A percentile compares a stretch with the other conserved stretches of the same genome.
These are phyloP conservation scores for Botrylloides violaceus DNA, from an alignment of 23 tunicate species.

Conservation along the genomic window DNA sequence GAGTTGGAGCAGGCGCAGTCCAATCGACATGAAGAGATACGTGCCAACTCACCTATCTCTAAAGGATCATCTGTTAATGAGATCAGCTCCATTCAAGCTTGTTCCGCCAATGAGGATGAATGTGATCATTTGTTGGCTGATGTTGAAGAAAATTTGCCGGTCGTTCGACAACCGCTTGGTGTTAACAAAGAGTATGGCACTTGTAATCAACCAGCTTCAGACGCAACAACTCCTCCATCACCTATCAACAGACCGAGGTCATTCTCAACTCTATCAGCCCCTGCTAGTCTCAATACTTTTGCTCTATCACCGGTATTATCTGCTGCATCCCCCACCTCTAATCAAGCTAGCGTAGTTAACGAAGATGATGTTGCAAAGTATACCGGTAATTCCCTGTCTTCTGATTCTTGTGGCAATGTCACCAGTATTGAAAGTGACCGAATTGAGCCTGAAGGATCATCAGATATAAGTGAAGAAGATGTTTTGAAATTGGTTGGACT, in stretches of 20 bases:
- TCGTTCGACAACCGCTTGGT: constrained; percentile 12
- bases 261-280: constrained; percentile 9
- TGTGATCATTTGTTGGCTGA: neutral
- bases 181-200: constrained; percentile 15
- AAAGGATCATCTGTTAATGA: constrained; percentile 2
- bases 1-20: neutral
- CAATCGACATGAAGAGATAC: constrained; percentile 17
- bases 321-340: neutral
- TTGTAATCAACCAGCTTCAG: neutral
- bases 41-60: constrained; percentile 8
- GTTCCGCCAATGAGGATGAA: neutral
- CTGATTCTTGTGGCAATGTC: neutral
- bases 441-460: constrained; percentile 20
- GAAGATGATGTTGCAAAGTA: neutral
- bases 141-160: constrained; percentile 2
- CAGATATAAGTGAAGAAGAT: constrained; percentile 26
- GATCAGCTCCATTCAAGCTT: constrained; percentile 6
- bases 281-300: constrained; percentile 19
- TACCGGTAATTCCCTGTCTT: neutral
- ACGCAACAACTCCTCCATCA: constrained; percentile 5
- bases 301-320: neutral
- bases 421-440: neutral
- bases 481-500: neutral
- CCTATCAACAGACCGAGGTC: neutral
- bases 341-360: neutral